A percentile compares a stretch with the other conserved stretches of the same genome.
Conservation (phyloP, 2,888 invertebrate species). For the Myathropa florea region DNA sequence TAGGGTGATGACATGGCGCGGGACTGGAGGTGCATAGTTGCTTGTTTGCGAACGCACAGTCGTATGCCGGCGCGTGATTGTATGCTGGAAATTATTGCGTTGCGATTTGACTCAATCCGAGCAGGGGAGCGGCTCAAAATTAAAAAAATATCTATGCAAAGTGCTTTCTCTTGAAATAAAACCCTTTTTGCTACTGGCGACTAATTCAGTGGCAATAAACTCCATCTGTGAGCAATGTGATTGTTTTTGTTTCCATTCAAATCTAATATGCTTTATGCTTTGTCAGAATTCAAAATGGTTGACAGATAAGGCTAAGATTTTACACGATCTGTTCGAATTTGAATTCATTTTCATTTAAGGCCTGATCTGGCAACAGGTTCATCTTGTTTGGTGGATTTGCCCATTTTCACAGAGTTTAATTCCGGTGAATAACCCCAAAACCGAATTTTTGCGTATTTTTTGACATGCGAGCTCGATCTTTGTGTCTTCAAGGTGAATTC, state of each 20-base stretch:
- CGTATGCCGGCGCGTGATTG: background rate
- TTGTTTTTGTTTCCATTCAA: background rate
- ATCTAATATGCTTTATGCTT: background rate
- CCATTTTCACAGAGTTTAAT: background rate
- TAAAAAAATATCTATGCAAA: conserved; percentile 18
- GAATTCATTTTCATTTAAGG: background rate
- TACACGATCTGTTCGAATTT: background rate
- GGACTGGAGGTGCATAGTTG: background rate
- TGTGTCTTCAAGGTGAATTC: background rate
- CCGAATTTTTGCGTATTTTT: background rate
- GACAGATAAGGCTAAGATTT: background rate
- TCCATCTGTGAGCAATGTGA: background rate
- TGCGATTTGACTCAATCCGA: background rate
- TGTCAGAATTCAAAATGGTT: background rate
- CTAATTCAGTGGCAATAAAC: conserved; percentile 32
- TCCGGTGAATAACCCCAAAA: background rate
- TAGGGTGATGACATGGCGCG: background rate
- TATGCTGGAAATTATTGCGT: background rate
- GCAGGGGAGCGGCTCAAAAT: background rate
- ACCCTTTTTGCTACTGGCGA: conserved; percentile 21
- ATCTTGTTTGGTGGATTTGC: background rate
- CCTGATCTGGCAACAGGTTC: background rate
- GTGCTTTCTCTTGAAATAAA: conserved; percentile 24
- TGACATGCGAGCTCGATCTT: background rate
- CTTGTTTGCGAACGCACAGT: background rate